Evolutionary conservation across 2,797 vertebrate species (phyloP), one percentile per base, ranked within the genome.

Genomic region (Rhinoraja longicauda): DNA sequence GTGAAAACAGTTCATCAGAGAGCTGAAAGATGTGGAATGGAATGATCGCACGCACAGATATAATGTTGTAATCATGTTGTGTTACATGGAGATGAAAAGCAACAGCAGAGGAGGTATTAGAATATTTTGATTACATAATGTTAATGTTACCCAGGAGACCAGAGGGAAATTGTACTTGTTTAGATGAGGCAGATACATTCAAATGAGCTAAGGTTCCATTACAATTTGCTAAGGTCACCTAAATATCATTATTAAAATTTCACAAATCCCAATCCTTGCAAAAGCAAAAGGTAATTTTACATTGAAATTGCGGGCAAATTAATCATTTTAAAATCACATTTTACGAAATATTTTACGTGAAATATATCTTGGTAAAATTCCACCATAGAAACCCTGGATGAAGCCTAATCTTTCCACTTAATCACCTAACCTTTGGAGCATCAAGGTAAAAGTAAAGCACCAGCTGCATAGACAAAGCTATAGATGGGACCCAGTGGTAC

Each of bases 1-100:
- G 95, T 95, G 95, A 94, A 95, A 59, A 17, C 84, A 13, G 0
- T 59, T 57, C 0, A 88, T 81, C 93, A 10, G 36, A 12, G 1
- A 91, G 90, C 39, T 12, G 92, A 93, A 62, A 72, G 1, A 77
- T 72, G 64, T 57, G 29, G 90, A 84, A 93, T 93, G 88, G 93
- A 93, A 93, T 53, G 90, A 67, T 67, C 0, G n/a, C n/a, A 70
- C 90, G 92, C 88, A 91, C 70, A 72, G 24, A 92, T 53, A 53
- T 75, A 12, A 75, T 15, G 39, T 45, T 9, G 13, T 70, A 29
- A 73, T 53, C 73, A 5, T 70, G 70, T 45, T 10, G 70, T 12
- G 70, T 57, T 92, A 75, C 21, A 73, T 39, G 45, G 62, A 70
- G 72, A 73, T 45, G 70, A 45, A 73, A 72, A 45, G 13, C 24